These are phyloP conservation scores for Dreissena polymorpha DNA, from an alignment of 1,140 invertebrate species.

Conservation along the genomic window DNA sequence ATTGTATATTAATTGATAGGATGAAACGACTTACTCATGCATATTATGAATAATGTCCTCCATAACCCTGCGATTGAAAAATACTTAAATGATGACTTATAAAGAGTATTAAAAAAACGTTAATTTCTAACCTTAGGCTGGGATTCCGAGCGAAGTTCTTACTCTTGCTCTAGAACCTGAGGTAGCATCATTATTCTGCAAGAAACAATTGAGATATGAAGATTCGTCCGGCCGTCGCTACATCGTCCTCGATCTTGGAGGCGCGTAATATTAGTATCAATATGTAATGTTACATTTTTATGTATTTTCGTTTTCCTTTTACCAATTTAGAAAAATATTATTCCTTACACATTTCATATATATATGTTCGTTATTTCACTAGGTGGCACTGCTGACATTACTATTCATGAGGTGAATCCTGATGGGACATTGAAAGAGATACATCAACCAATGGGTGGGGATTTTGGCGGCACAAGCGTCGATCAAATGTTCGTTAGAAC, in stretches of 20 bases:
- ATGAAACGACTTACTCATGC: neutral
- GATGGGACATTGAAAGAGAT: slow-evolving; percentile 43
- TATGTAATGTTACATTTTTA: neutral
- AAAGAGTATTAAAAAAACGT: too few relatives aligned
- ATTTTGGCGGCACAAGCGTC: slow-evolving; percentile 52
- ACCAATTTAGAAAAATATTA: too few relatives aligned
- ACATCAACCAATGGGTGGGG: slow-evolving; percentile 43
- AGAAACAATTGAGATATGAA: neutral
- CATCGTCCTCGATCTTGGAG: slow-evolving; percentile 33
- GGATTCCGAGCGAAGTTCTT: slow-evolving; percentile 27
- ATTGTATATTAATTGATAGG: neutral
- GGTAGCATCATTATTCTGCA: slow-evolving; percentile 34
- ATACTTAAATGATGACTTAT: too few relatives aligned
- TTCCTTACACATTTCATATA: too few relatives aligned
- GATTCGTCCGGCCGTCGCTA: neutral
- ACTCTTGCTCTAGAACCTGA: slow-evolving; percentile 40
- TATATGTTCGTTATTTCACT: neutral
- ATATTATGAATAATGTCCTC: neutral
- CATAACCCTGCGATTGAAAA: neutral
- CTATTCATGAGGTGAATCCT: slow-evolving; percentile 52
- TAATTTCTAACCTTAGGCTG: slow-evolving; percentile 23
- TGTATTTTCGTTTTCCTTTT: too few relatives aligned
- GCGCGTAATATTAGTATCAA: neutral
- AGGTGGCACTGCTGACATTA: slow-evolving; percentile 64
- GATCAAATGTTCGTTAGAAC: slow-evolving; percentile 41